Percentiles rank a stretch among this genome's conserved stretches.
Evolutionary conservation across 1,140 invertebrate species (phyloP).

Genomic region (Aphaenogaster floridana): DNA sequence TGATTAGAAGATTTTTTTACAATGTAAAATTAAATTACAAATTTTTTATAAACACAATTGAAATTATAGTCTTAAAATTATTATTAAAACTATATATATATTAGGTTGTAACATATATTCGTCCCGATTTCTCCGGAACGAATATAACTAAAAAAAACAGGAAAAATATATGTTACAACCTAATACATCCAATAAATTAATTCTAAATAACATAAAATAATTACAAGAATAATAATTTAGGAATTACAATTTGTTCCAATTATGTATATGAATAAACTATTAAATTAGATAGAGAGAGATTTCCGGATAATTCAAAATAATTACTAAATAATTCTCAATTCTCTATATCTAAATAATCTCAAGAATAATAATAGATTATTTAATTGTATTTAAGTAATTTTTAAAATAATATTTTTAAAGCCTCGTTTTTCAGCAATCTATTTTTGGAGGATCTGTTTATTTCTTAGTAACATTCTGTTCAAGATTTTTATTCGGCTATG

Average conservation of each 20-base stretch:
- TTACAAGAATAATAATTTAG: not conserved
- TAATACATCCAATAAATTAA: not conserved
- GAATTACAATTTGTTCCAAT: not conserved
- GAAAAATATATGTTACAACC: not conserved
- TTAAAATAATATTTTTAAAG: not conserved
- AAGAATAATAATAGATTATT: not conserved
- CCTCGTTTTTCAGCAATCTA: not conserved
- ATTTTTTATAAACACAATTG: not conserved
- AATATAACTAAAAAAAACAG: too few relatives aligned
- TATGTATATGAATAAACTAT: not conserved
- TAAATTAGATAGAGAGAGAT: not conserved
- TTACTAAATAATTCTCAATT: too few relatives aligned
- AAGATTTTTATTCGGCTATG: not conserved
- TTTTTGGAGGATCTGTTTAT: not conserved
- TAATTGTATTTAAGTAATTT: not conserved
- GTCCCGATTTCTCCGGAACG: too few relatives aligned
- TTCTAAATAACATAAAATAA: not conserved
- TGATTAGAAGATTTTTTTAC: not conserved
- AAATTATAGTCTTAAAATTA: not conserved
- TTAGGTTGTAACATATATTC: too few relatives aligned
- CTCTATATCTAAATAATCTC: not conserved
- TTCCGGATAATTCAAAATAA: not conserved
- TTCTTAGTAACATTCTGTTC: not conserved
- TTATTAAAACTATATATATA: too few relatives aligned
- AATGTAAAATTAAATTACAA: not conserved